phyloP scores from a whole-genome alignment of 1,140 invertebrate genomes.

The Ostrea denselamellosa region DNA sequence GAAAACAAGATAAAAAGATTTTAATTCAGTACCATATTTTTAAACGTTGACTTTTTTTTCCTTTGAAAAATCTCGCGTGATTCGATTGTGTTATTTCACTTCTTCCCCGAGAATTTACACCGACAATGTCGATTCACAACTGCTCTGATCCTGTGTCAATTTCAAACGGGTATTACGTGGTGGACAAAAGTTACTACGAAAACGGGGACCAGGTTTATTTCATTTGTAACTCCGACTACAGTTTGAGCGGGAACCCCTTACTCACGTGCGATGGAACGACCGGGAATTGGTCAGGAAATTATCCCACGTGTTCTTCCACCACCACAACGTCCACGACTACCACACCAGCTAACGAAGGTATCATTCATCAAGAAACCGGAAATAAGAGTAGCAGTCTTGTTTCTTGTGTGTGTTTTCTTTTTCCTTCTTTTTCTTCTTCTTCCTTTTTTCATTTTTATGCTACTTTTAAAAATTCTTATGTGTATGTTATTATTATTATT shows the following conservation, averaged over 20 bases:
- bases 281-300: conserved; percentile 35
- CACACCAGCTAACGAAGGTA: conserved; percentile 6
- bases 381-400: too few relatives aligned
- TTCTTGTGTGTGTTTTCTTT: too few relatives aligned
- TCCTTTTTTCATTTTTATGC: too few relatives aligned
- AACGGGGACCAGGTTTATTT: conserved; percentile 13
- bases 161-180: not conserved
- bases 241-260: not conserved
- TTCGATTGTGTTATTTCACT: not conserved
- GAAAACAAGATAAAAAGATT: not conserved
- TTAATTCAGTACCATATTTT: not conserved
- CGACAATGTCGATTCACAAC: not conserved
- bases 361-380: not conserved
- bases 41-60: not conserved
- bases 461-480: too few relatives aligned
- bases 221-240: not conserved
- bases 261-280: conserved; percentile 33
- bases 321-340: conserved; percentile 7
- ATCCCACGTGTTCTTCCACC: not conserved
- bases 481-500: too few relatives aligned
- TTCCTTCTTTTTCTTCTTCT: too few relatives aligned
- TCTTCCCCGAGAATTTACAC: not conserved
- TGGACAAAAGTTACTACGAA: not conserved
- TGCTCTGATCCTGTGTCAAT: not conserved
- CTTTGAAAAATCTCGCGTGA: not conserved